phyloP scores from a whole-genome alignment of 2,113 vertebrate genomes.

The Ameiurus melas region DNA sequence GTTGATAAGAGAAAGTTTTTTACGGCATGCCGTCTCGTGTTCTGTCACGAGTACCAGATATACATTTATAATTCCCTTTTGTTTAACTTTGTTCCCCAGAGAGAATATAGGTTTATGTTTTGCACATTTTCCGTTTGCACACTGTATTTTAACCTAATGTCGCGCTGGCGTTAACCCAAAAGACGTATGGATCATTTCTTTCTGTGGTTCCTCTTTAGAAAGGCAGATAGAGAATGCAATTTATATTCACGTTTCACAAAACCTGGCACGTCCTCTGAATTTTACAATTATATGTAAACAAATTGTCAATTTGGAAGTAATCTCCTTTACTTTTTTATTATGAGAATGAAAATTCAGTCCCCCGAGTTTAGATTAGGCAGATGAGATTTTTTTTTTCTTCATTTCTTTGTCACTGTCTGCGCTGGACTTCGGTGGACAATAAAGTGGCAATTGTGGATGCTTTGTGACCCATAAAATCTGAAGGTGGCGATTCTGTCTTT shows the following conservation, averaged over 20 bases:
- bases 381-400: slow-evolving; percentile 74
- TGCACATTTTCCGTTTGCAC: slow-evolving; percentile 61
- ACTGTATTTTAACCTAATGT: slow-evolving; percentile 77
- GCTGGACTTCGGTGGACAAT: slow-evolving; percentile 95
- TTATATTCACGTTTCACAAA: slow-evolving; percentile 72
- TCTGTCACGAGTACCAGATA: neutral
- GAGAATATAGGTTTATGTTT: slow-evolving; percentile 3
- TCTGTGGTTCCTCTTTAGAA: slow-evolving; percentile 68
- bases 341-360: slow-evolving; percentile 86
- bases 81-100: neutral
- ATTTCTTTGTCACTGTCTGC: slow-evolving; percentile 80
- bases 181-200: slow-evolving; percentile 62
- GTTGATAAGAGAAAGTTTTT: neutral
- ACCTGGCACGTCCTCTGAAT: slow-evolving; percentile 79
- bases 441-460: slow-evolving; percentile 99
- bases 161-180: slow-evolving; percentile 79
- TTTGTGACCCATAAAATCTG: slow-evolving; percentile 99
- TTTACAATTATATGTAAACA: slow-evolving; percentile 91
- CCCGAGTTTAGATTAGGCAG: slow-evolving; percentile 86
- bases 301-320: slow-evolving; percentile 86
- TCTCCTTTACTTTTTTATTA: slow-evolving; percentile 83
- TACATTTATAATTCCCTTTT: neutral
- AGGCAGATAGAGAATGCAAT: slow-evolving; percentile 64
- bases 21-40: neutral
- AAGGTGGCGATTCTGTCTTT: slow-evolving; percentile 99